These are phyloP conservation scores for Ammodytes dubius DNA, from an alignment of 2,113 vertebrate genomes.

Conservation along the genomic window DNA sequence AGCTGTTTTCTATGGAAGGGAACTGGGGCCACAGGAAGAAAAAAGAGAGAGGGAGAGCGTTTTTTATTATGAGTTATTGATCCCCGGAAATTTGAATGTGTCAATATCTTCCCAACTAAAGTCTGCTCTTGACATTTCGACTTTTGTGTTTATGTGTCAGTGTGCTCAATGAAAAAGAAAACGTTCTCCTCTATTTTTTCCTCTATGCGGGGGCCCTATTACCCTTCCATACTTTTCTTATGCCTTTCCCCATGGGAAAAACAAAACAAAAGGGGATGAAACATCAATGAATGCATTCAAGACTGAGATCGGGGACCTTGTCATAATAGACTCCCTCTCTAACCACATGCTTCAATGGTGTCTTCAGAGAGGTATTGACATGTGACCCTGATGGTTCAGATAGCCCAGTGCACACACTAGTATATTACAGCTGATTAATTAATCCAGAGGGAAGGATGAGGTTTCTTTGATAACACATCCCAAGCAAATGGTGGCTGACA, in stretches of 20 bases:
- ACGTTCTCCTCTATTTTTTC: too few relatives aligned
- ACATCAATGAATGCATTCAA: slow-evolving; percentile 14
- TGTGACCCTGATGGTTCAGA: slow-evolving; percentile 18
- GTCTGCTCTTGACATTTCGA: too few relatives aligned
- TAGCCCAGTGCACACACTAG: neutral
- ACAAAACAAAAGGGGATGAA: slow-evolving; percentile 29
- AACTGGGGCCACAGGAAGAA: too few relatives aligned
- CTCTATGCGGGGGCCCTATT: too few relatives aligned
- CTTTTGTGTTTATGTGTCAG: too few relatives aligned
- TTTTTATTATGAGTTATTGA: too few relatives aligned
- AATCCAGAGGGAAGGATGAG: slow-evolving; percentile 56
- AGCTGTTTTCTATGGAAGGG: neutral
- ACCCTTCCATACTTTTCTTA: too few relatives aligned
- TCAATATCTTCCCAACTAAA: too few relatives aligned
- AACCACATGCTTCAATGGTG: neutral
- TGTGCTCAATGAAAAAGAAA: too few relatives aligned
- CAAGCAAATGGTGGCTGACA: slow-evolving; percentile 72
- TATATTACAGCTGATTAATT: slow-evolving; percentile 68
- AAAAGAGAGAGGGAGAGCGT: too few relatives aligned
- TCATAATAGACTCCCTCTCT: slow-evolving; percentile 18
- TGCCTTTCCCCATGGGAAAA: neutral
- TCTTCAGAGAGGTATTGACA: neutral
- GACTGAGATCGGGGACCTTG: slow-evolving; percentile 18
- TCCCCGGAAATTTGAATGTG: too few relatives aligned
- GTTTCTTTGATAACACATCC: slow-evolving; percentile 71